These are phyloP conservation scores for Tinea pellionella DNA, from an alignment of 2,888 invertebrate genomes.

Conservation along the genomic window DNA sequence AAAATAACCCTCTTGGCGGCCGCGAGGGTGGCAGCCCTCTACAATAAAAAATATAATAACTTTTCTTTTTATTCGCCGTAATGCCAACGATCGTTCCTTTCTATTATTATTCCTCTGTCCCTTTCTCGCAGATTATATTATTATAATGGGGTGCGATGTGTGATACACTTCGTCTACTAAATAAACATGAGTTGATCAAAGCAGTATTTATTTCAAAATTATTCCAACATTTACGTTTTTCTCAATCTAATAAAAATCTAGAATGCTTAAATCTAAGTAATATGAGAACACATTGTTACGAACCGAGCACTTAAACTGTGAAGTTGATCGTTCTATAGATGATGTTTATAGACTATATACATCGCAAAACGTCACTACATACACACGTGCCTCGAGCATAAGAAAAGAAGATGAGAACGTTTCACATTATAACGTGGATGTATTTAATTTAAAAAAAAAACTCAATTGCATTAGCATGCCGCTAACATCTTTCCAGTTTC, in stretches of 20 bases:
- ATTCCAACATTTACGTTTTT: too few relatives aligned
- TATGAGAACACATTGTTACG: too few relatives aligned
- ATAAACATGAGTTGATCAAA: background rate
- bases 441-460: background rate
- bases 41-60: slow-evolving; percentile 70
- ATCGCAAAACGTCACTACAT: background rate
- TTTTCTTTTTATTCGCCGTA: slow-evolving; percentile 69
- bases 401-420: background rate
- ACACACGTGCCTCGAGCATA: background rate
- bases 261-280: too few relatives aligned
- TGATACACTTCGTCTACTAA: slow-evolving; percentile 2
- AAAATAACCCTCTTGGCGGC: slow-evolving; percentile 66
- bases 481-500: background rate
- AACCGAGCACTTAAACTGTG: too few relatives aligned
- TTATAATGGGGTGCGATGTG: slow-evolving; percentile 43
- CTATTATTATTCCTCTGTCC: slow-evolving; percentile 55
- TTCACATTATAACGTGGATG: background rate
- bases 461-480: background rate
- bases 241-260: too few relatives aligned
- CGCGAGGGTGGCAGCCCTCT: slow-evolving; percentile 61
- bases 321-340: too few relatives aligned
- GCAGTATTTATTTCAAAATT: background rate
- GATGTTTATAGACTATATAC: background rate
- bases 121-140: slow-evolving; percentile 46
- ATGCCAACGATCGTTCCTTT: slow-evolving; percentile 63